Base-by-base conservation (phyloP, 2,113 vertebrate genomes). In the Carassius carassius region DNA sequence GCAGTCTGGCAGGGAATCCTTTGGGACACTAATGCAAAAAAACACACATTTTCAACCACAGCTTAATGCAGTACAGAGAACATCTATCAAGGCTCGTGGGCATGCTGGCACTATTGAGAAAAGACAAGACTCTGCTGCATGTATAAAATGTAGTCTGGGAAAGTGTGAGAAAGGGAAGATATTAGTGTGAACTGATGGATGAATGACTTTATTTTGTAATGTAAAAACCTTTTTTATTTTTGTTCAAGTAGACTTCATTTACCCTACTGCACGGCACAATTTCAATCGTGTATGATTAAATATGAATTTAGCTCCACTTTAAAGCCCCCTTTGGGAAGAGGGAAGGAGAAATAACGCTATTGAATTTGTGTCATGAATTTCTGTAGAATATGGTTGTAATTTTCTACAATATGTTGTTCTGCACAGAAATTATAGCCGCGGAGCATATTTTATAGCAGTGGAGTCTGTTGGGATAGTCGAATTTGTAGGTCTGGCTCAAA, bases 351-450 rank as follows among this genome's bases (percentile, higher is more conserved):
- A 81, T 54, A 87, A 82, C 14, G 11, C 49, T 82, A 90, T 82
- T 72, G 67, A 87, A 37, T 87, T 87, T 82, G 58, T 35, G 60
- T 86, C 80, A 85, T 85, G 58, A 86, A 74, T 89, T 88, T 87
- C 62, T 72, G 75, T 88, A 82, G 90, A 90, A 87, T 87, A 88
- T 84, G 83, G 83, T 69, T 41, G n/a, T 56, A 83, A 80, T 67
- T 83, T 54, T 88, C 65, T 86, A 88, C 82, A 86, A 70, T 78
- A 88, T 87, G 85, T 81, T 76, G 84, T 88, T 91, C 86, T 82
- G 63, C 73, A 49, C 23, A 85, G 75, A 90, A 90, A 90, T 86
- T 86, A 91, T 70, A 51, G 54, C 60, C 76, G 1, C 10, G 9
- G 41, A 78, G 56, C 12, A 47, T 51, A 47, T 54, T 88, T 81